A percentile compares a stretch with the other conserved stretches of the same genome.
phyloP scores from a whole-genome alignment of 2,888 invertebrate genomes.

The Drosophila rellima region DNA sequence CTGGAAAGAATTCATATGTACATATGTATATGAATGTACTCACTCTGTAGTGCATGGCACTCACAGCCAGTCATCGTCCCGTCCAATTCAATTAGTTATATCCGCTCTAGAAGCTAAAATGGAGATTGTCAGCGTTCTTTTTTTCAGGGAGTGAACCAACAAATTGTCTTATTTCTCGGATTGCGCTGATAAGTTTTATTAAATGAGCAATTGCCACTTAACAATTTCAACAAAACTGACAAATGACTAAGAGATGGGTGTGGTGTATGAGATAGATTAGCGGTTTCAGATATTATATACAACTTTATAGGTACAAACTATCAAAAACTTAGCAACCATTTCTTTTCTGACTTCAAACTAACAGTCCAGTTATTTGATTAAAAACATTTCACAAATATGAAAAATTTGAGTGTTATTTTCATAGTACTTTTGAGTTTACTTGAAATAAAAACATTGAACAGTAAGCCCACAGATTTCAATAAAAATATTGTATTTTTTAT shows the following conservation, averaged over 20 bases:
- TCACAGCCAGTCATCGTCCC: slow-evolving; percentile 67
- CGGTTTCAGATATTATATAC: not conserved
- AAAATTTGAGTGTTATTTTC: slow-evolving; percentile 4
- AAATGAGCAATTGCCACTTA: slow-evolving; percentile 80
- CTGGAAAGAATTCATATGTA: slow-evolving; percentile 44
- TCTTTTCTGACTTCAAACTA: not conserved
- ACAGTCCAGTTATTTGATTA: not conserved
- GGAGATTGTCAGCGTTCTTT: slow-evolving; percentile 76
- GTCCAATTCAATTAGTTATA: slow-evolving; percentile 80
- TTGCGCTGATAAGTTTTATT: slow-evolving; percentile 74
- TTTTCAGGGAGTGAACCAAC: slow-evolving; percentile 21
- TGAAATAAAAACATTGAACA: not conserved
- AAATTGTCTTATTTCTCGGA: slow-evolving; percentile 57
- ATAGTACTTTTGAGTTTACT: not conserved
- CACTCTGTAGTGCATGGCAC: slow-evolving; percentile 29
- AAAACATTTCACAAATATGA: slow-evolving; percentile 3
- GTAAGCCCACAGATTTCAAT: not conserved
- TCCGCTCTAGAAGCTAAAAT: slow-evolving; percentile 78
- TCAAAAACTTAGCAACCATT: not conserved
- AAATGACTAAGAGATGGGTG: slow-evolving; percentile 35
- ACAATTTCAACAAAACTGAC: slow-evolving; percentile 38
- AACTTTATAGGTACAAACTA: not conserved
- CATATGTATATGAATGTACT: slow-evolving; percentile 6
- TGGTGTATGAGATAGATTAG: not conserved
- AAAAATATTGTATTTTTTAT: not conserved